phyloP scores from a whole-genome alignment of 1,140 invertebrate species.

The Chionoecetes opilio region DNA sequence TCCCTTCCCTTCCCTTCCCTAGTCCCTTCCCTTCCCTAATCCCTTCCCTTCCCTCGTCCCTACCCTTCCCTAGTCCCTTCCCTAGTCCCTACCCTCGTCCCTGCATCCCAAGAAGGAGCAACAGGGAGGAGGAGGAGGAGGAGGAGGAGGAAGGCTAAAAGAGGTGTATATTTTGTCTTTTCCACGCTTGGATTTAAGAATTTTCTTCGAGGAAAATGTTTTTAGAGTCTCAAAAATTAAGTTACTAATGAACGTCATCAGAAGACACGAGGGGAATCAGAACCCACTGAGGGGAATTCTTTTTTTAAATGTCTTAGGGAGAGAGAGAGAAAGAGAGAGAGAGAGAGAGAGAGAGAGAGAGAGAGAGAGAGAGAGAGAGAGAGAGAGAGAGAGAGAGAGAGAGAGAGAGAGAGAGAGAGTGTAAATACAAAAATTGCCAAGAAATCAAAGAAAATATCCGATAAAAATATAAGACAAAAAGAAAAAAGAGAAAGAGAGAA shows the following conservation, averaged over 20 bases:
- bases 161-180: background rate
- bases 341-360: too few relatives aligned
- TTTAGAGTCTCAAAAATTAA: background rate
- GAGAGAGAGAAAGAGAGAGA: background rate
- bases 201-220: background rate
- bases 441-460: too few relatives aligned
- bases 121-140: background rate
- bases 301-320: too few relatives aligned
- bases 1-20: background rate
- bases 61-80: too few relatives aligned
- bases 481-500: too few relatives aligned
- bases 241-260: constrained; percentile 29
- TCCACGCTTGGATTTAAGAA: background rate
- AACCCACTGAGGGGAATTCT: background rate
- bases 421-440: too few relatives aligned
- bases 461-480: too few relatives aligned
- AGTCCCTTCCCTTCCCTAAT: background rate
- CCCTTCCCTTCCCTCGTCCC: background rate
- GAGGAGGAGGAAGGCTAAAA: background rate
- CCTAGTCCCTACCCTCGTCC: background rate
- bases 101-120: too few relatives aligned
- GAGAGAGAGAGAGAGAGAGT: too few relatives aligned
- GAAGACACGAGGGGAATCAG: constrained; percentile 16
- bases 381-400: background rate
- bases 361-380: constrained; percentile 22